Evolutionary conservation across 53 echinoderm and acorn worm genomes (phyloP).

Genomic region (Mesocentrotus franciscanus): DNA sequence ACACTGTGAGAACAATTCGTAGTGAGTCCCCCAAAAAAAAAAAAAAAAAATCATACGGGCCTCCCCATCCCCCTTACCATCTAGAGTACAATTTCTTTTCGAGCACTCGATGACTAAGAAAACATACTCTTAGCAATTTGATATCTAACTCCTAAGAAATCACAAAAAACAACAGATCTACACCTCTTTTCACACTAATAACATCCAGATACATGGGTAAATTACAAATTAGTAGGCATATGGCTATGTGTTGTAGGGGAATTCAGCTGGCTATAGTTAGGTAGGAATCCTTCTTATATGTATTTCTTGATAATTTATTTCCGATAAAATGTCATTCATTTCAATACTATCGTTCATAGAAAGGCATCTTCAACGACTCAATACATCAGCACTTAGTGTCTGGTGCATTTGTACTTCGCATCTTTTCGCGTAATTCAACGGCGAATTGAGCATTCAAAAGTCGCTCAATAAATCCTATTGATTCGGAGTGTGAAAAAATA

Average conservation of each 20-base stretch:
- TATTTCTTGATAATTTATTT: constrained; percentile 24
- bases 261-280: neutral
- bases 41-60: neutral
- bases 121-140: too few relatives aligned
- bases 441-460: constrained; percentile 52
- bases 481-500: constrained; percentile 6
- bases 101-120: too few relatives aligned
- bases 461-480: constrained; percentile 48
- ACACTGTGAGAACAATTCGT: neutral
- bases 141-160: too few relatives aligned
- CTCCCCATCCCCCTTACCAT: neutral
- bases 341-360: neutral
- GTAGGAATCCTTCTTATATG: neutral
- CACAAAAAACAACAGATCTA: neutral
- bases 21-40: neutral
- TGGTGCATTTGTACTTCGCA: neutral
- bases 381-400: constrained; percentile 38
- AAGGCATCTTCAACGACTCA: neutral
- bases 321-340: neutral
- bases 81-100: neutral
- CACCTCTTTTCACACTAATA: neutral
- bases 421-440: constrained; percentile 42
- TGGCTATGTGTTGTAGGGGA: neutral
- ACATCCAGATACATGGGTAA: neutral
- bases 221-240: neutral